phyloP scores from a whole-genome alignment of 1,140 invertebrate species.

The Pomacea maculata region DNA sequence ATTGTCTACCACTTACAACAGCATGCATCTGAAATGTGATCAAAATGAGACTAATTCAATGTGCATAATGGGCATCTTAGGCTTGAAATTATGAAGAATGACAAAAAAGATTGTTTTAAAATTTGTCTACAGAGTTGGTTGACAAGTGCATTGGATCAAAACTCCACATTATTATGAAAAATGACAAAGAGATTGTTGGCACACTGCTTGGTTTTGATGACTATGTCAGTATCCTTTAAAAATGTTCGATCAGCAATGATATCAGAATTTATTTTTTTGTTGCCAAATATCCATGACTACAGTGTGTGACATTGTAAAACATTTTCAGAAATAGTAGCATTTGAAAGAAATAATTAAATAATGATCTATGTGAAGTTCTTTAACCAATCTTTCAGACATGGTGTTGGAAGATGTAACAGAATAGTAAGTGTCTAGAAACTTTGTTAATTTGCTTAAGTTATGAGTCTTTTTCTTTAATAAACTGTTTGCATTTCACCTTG shows the following conservation, averaged over 20 bases:
- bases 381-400: conserved; percentile 62
- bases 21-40: too few relatives aligned
- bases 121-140: conserved; percentile 84
- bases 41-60: too few relatives aligned
- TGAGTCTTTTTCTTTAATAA: background rate
- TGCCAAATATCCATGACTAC: background rate
- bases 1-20: too few relatives aligned
- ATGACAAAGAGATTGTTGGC: conserved; percentile 99
- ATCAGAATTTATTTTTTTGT: background rate
- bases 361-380: conserved; percentile 13
- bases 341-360: too few relatives aligned
- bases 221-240: conserved; percentile 81
- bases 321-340: too few relatives aligned
- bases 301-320: too few relatives aligned
- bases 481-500: background rate
- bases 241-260: background rate
- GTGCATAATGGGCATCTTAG: too few relatives aligned
- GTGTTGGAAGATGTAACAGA: conserved; percentile 72
- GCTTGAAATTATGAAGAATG: background rate
- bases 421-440: conserved; percentile 63
- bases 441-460: background rate
- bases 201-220: conserved; percentile 98
- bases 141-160: conserved; percentile 99
- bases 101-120: background rate
- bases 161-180: conserved; percentile 99